phyloP scores from a whole-genome alignment of 2,113 vertebrate genomes.

The Nothoprocta pentlandii region DNA sequence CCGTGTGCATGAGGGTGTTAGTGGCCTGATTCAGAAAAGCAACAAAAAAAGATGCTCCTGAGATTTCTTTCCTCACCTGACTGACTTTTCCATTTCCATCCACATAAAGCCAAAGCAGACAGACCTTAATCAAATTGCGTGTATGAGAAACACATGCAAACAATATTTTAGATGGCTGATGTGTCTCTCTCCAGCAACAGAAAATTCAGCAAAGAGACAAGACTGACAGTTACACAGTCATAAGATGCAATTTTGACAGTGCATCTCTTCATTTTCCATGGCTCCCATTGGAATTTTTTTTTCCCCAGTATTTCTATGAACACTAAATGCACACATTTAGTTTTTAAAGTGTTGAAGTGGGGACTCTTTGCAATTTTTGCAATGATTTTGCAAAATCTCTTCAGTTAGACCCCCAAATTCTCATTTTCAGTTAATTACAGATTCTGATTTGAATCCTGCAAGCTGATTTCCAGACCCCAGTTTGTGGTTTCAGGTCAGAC shows the following conservation, averaged over 20 bases:
- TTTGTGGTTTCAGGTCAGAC: not conserved
- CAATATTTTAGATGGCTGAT: not conserved
- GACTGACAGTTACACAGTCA: not conserved
- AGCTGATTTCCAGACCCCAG: not conserved
- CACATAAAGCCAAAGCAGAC: not conserved
- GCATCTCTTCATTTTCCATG: not conserved
- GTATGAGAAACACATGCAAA: not conserved
- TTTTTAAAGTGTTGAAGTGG: not conserved
- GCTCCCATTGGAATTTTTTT: not conserved
- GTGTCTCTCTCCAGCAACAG: not conserved
- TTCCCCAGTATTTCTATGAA: not conserved
- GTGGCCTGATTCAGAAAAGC: constrained; percentile 7
- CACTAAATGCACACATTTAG: not conserved
- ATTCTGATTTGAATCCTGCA: not conserved
- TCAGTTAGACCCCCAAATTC: not conserved
- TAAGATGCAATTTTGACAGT: not conserved
- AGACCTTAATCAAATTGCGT: not conserved
- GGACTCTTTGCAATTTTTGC: not conserved
- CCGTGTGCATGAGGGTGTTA: not conserved
- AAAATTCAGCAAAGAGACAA: not conserved
- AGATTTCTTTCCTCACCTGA: not conserved
- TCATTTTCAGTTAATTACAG: not conserved
- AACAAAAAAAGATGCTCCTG: not conserved
- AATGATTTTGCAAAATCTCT: not conserved
- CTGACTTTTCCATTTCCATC: not conserved